Percentiles rank a stretch among this genome's conserved stretches.
phyloP scores from a whole-genome alignment of 1,140 invertebrate species.

The Leptinotarsa lineolata region DNA sequence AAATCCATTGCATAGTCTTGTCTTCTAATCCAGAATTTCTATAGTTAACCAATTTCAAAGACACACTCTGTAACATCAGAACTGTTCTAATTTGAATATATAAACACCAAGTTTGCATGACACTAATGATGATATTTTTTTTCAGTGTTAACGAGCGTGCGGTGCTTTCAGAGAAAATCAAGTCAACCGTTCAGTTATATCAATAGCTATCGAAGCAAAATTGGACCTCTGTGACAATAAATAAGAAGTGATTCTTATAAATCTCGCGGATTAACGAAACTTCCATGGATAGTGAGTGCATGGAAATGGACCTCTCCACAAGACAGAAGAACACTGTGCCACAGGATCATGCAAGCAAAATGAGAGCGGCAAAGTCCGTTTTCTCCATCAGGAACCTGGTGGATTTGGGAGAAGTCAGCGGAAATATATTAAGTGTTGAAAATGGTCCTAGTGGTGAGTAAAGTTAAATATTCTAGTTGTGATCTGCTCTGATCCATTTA shows the following conservation, averaged over 20 bases:
- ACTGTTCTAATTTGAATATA: neutral
- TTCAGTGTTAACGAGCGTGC: conserved; percentile 2
- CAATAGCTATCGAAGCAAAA: conserved; percentile 6
- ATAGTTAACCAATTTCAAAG: no score
- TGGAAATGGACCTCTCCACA: conserved; percentile 53
- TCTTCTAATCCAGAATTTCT: no score
- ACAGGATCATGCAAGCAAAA: conserved; percentile 50
- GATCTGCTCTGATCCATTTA: no score
- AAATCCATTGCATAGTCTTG: no score
- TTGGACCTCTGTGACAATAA: neutral
- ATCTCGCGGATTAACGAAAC: neutral
- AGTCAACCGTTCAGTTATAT: neutral
- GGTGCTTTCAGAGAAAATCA: neutral
- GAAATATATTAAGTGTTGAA: neutral
- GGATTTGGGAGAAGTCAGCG: conserved; percentile 57
- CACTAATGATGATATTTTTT: neutral
- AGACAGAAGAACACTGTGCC: conserved; percentile 41
- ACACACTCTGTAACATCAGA: neutral
- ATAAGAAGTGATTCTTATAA: neutral
- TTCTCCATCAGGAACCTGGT: conserved; percentile 63
- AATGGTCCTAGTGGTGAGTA: conserved; percentile 18
- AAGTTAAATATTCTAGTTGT: neutral
- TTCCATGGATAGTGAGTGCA: conserved; percentile 3
- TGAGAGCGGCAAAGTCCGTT: conserved; percentile 61
- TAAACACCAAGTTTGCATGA: neutral